Evolutionary conservation across 30 jellyfish, hydroid and myxozoan species (phyloP), one percentile per base, ranked within the genome.

Genomic region (Hydra vulgaris): DNA sequence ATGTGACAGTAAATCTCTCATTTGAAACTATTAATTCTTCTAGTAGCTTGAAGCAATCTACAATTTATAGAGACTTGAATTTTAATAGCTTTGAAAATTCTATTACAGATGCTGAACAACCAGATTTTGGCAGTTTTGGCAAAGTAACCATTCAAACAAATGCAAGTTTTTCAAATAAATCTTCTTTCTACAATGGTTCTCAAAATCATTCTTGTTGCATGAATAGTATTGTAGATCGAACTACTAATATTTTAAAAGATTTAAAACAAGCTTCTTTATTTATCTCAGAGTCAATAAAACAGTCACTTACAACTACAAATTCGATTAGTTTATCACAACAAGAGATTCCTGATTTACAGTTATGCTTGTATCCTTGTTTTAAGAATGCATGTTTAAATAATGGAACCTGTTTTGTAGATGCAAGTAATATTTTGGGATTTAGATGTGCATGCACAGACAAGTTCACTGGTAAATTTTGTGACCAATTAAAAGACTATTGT

Each of bases 391-490:
- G 61, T 40, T 12, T 40, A 40, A 40, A 40, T 12, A 40, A 40
- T 40, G 61, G 61, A 40, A 40, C 61, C 5, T 40, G 61, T 40
- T 40, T 40, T 3, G 61, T 40, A 40, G 61, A 40, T 40, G 61
- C 61, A 40, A 40, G 61, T 40, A 40, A 40, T 40, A 5, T 12
- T 3, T 40, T 40, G 12, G 61, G 61, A 5, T 73, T 73, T 16
- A 8, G 27, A 7, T 73, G 81, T 73, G 5, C 23, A 1, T 73
- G 81, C 53, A 73, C 81, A 22, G 8, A 25, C 7, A 72, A 54
- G 23, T 73, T 27, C 18, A 73, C 27, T 7, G 81, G 81, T 22
- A 20, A 22, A 25, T 25, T 73, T 19, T 73, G 81, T 73, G 68
- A 73, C 21, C 68, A 73, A n/a, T 8, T 27, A 22, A 25, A 22